Percentiles rank a stretch among this genome's conserved stretches.
phyloP scores from a whole-genome alignment of 2,888 invertebrate species.

The Drosophila infuscata region DNA sequence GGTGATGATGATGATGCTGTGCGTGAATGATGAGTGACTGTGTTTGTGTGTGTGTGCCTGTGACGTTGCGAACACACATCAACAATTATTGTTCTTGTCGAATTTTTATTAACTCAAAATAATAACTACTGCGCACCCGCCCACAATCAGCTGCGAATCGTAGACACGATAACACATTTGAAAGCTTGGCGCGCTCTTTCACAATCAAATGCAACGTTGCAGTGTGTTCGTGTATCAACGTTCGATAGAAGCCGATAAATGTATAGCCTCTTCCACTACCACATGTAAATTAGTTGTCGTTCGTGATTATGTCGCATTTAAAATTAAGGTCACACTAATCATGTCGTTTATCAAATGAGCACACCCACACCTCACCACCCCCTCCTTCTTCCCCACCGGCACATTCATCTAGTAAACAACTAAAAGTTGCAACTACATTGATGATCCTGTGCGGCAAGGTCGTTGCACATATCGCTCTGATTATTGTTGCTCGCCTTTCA shows the following conservation, averaged over 20 bases:
- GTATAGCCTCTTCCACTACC: slow-evolving; percentile 34
- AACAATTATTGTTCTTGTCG: slow-evolving; percentile 21
- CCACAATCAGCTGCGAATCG: slow-evolving; percentile 43
- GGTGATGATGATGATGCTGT: slow-evolving; percentile 35
- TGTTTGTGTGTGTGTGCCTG: slow-evolving; percentile 11
- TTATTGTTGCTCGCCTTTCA: slow-evolving; percentile 1
- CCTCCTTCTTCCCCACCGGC: background rate
- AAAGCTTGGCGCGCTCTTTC: slow-evolving; percentile 38
- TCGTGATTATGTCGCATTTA: slow-evolving; percentile 57
- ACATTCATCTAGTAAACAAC: slow-evolving; percentile 3
- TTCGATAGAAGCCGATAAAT: slow-evolving; percentile 48
- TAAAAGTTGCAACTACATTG: slow-evolving; percentile 19
- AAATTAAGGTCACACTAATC: slow-evolving; percentile 64
- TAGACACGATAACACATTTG: slow-evolving; percentile 32
- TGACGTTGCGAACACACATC: slow-evolving; percentile 19
- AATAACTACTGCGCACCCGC: slow-evolving; percentile 13
- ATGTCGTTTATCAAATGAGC: slow-evolving; percentile 39
- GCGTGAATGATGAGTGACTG: slow-evolving; percentile 11
- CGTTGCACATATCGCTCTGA: slow-evolving; percentile 28
- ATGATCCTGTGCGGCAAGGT: slow-evolving; percentile 52
- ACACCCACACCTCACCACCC: background rate
- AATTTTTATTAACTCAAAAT: slow-evolving; percentile 16
- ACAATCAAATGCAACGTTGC: slow-evolving; percentile 38
- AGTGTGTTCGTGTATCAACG: slow-evolving; percentile 33
- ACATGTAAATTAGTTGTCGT: slow-evolving; percentile 54